Evolutionary conservation across 2,888 invertebrate genomes (phyloP).

Genomic region (Petrophora chlorosata): DNA sequence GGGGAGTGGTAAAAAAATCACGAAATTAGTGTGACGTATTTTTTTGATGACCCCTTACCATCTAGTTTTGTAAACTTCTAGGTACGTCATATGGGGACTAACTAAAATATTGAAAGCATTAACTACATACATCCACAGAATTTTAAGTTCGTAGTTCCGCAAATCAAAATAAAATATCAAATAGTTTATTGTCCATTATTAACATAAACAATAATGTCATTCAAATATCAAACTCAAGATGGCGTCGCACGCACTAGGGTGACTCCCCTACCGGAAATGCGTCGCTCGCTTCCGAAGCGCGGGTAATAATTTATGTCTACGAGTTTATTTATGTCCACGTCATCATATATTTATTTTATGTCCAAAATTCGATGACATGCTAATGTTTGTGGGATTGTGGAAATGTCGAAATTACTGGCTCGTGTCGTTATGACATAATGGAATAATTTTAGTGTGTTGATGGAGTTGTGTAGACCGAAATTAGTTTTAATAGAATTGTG

Average conservation of each 20-base stretch:
- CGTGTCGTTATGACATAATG: conserved; percentile 30
- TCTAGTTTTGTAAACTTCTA: no score
- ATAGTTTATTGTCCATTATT: conserved; percentile 34
- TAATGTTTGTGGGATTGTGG: conserved; percentile 62
- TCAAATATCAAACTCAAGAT: conserved; percentile 67
- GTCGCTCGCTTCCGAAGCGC: conserved; percentile 67
- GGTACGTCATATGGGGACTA: no score
- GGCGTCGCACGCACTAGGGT: conserved; percentile 66
- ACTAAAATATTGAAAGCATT: no score
- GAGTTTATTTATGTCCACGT: conserved; percentile 38
- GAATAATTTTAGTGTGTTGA: conserved; percentile 22
- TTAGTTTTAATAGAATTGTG: conserved; percentile 11
- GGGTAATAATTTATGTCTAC: conserved; percentile 58
- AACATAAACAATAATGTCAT: conserved; percentile 55
- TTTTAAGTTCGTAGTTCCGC: background rate
- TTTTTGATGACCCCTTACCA: no score
- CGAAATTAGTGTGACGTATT: no score
- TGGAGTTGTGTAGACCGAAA: conserved; percentile 5
- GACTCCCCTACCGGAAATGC: conserved; percentile 69
- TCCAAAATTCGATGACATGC: conserved; percentile 60
- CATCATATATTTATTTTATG: conserved; percentile 68
- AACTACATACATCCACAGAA: no score
- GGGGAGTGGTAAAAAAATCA: no score
- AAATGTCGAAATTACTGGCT: conserved; percentile 45
- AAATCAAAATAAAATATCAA: conserved; percentile 17